A percentile compares a stretch with the other conserved stretches of the same genome.
phyloP scores from a whole-genome alignment of 2,797 vertebrate species.

The Masticophis lateralis region DNA sequence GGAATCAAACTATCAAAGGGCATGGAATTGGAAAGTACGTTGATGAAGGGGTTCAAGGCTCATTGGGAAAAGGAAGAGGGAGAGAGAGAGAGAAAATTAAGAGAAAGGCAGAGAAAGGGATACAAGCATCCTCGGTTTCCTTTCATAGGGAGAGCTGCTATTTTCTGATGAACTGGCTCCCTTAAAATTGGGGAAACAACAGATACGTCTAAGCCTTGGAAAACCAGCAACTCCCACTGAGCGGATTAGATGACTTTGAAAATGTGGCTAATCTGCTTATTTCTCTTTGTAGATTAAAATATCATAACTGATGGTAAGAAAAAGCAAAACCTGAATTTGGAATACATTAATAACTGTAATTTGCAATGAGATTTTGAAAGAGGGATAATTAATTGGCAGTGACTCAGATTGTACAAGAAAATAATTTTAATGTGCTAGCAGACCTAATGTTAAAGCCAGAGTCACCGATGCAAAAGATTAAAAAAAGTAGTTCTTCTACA shows the following conservation, averaged over 20 bases:
- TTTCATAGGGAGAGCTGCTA: not conserved
- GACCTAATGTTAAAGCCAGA: not conserved
- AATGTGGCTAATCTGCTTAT: not conserved
- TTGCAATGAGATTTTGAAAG: not conserved
- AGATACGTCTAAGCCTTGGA: not conserved
- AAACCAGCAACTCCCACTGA: not conserved
- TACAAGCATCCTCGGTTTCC: not conserved
- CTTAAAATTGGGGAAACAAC: not conserved
- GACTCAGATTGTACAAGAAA: not conserved
- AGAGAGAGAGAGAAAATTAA: not conserved
- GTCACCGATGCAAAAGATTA: not conserved
- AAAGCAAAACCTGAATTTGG: not conserved
- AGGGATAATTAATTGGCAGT: not conserved
- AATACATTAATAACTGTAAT: not conserved
- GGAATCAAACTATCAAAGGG: not conserved
- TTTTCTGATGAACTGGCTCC: not conserved
- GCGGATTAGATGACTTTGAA: not conserved
- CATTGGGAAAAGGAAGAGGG: not conserved
- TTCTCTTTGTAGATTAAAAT: not conserved
- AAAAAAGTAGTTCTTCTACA: not conserved
- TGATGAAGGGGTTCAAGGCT: not conserved
- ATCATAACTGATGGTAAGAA: not conserved
- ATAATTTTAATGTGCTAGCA: not conserved
- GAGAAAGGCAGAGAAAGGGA: not conserved
- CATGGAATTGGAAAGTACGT: not conserved